A percentile compares a stretch with the other conserved stretches of the same genome.
Conservation (phyloP, 2,888 invertebrate species). For the Epistrophe grossulariae region DNA sequence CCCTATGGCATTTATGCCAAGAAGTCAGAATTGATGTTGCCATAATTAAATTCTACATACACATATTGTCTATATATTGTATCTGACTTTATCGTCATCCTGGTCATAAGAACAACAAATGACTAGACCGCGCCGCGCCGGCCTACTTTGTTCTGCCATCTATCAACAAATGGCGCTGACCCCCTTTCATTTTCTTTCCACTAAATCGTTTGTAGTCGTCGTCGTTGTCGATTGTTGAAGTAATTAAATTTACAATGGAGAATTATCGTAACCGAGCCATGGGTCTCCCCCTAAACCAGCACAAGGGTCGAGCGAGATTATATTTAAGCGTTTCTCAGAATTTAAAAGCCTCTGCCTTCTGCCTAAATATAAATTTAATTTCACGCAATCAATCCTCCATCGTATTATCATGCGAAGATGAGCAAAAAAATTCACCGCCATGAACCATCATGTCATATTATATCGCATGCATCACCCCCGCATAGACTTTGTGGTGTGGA, state of each 20-base stretch:
- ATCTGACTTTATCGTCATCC: slow-evolving; percentile 17
- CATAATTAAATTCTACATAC: slow-evolving; percentile 39
- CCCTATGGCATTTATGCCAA: slow-evolving; percentile 34
- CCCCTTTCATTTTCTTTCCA: slow-evolving; percentile 7
- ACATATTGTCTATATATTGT: neutral
- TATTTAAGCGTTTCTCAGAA: slow-evolving; percentile 14
- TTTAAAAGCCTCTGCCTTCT: neutral
- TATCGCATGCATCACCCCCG: neutral
- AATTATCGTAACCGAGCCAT: slow-evolving; percentile 19
- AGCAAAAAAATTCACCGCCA: neutral
- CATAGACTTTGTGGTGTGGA: slow-evolving; percentile 43
- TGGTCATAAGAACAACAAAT: slow-evolving; percentile 17
- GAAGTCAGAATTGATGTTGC: slow-evolving; percentile 50
- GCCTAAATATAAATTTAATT: slow-evolving; percentile 20
- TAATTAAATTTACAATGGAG: slow-evolving; percentile 30
- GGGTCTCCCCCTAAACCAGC: no score
- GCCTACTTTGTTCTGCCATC: slow-evolving; percentile 24
- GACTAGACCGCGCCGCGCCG: slow-evolving; percentile 9
- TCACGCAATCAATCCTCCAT: slow-evolving; percentile 17
- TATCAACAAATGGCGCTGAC: slow-evolving; percentile 6
- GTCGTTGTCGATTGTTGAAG: neutral
- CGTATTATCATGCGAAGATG: neutral
- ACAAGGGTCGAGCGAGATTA: neutral
- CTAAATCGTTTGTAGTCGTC: neutral
- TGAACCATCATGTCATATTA: neutral